Evolutionary conservation across 2,888 invertebrate species (phyloP), one percentile per base, ranked within the genome.

Genomic region (Drosophila gaucha): DNA sequence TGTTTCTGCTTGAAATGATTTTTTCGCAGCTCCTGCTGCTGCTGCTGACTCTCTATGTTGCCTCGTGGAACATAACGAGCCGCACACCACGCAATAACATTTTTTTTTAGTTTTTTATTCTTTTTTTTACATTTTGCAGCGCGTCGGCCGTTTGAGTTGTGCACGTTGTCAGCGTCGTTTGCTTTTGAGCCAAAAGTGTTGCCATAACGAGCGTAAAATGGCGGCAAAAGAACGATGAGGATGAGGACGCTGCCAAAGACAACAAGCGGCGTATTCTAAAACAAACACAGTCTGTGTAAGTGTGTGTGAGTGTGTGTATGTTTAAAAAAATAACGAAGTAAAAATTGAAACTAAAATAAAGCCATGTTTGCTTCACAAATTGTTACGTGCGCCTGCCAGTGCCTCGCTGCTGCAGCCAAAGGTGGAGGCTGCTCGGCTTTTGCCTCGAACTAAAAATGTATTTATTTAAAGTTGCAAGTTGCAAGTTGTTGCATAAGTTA

Each of bases 341-440:
- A 88, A 86, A 85, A 85, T 85, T 88, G 75, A 88, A 85, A 85
- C 88, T 88, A 85, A 85, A 85, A 84, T 80, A 86, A 88, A 86
- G 86, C 86, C 80, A 88, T 85, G 84, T 86, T 88, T 85, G 78
- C 85, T 66, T 70, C 74, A 65, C 84, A 88, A 88, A 85, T 88
- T 84, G 84, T 83, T 83, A 77, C 77, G 77, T 70, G 80, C 67
- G 59, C 46, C 63, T 39, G 72, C 26, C 59, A 41, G 47, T 22
- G 28, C 36, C 28, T 14, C n/a, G 51, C 46, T 31, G 14, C 26
- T 4, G 43, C 36, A 51, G 56, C 39, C 59, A 31, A n/a, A n/a
- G n/a, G n/a, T n/a, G n/a, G n/a, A n/a, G n/a, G 41, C 39, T 31
- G 30, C 14, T 36, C 38, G n/a, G 51, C 36, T 36, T 36, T 28